Conservation (phyloP, 2,888 invertebrate species). For the Meghimatium bilineatum region DNA sequence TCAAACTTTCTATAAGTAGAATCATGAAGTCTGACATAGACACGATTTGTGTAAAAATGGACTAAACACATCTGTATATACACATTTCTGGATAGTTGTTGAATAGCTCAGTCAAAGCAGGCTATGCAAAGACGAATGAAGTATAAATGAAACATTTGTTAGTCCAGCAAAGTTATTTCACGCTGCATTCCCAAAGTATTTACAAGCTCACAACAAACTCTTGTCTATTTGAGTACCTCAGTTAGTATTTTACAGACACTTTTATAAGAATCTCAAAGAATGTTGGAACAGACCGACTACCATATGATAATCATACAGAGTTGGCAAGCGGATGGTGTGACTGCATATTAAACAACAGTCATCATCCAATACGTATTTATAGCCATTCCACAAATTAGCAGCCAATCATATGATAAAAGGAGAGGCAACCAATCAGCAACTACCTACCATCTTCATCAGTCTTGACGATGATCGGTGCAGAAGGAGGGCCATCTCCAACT, state of each 20-base stretch:
- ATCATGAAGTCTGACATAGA: too few species aligned
- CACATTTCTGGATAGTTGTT: too few species aligned
- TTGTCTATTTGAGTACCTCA: background rate
- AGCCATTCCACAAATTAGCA: constrained; percentile 44
- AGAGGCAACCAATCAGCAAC: constrained; percentile 24
- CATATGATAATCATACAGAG: background rate
- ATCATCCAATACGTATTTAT: constrained; percentile 38
- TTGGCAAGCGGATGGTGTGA: constrained; percentile 8
- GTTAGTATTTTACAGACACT: background rate
- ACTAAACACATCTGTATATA: too few species aligned
- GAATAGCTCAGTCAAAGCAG: too few species aligned
- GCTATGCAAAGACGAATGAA: too few species aligned
- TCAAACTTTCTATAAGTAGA: too few species aligned
- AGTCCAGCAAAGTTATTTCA: background rate
- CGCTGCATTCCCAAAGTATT: background rate
- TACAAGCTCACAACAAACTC: background rate
- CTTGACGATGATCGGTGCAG: constrained; percentile 92
- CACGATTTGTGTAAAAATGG: too few species aligned
- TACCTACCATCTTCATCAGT: constrained; percentile 99
- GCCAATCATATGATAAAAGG: constrained; percentile 20
- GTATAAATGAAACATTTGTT: too few species aligned
- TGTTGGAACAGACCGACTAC: background rate
- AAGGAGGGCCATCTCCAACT: constrained; percentile 95
- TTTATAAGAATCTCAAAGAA: background rate
- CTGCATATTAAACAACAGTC: constrained; percentile 23